Evolutionary conservation across 2,797 vertebrate genomes (phyloP).

Genomic region (Phoeniculus purpureus): DNA sequence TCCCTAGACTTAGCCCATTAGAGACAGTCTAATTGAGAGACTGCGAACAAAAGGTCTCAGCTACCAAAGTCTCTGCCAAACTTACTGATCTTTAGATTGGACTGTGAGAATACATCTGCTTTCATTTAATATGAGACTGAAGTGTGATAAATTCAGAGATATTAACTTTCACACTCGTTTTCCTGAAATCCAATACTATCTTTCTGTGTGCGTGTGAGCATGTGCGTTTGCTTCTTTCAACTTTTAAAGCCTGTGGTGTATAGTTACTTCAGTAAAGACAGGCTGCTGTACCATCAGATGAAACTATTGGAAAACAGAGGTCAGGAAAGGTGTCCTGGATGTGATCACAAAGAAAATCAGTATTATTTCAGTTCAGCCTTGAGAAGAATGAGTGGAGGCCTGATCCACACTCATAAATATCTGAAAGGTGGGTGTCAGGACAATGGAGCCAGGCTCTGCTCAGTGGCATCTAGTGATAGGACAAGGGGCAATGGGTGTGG

Average conservation of each 20-base stretch:
- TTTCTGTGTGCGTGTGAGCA: neutral
- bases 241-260: neutral
- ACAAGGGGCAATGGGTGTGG: too few relatives aligned
- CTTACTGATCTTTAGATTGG: neutral
- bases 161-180: neutral
- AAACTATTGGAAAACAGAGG: neutral
- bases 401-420: too few relatives aligned
- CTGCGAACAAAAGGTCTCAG: neutral
- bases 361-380: neutral
- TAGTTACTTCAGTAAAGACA: neutral
- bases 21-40: neutral
- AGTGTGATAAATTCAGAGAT: constrained; percentile 7
- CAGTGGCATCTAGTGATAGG: too few relatives aligned
- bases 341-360: neutral
- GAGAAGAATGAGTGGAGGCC: too few relatives aligned
- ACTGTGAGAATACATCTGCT: constrained; percentile 11
- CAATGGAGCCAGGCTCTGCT: too few relatives aligned
- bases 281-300: neutral
- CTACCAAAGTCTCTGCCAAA: neutral
- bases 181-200: constrained; percentile 18
- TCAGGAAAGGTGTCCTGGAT: neutral
- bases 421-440: too few relatives aligned
- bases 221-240: neutral
- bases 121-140: constrained; percentile 29
- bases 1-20: neutral